These are phyloP conservation scores for Harpagus bidentatus DNA, from an alignment of 2,113 vertebrate species.

Conservation along the genomic window DNA sequence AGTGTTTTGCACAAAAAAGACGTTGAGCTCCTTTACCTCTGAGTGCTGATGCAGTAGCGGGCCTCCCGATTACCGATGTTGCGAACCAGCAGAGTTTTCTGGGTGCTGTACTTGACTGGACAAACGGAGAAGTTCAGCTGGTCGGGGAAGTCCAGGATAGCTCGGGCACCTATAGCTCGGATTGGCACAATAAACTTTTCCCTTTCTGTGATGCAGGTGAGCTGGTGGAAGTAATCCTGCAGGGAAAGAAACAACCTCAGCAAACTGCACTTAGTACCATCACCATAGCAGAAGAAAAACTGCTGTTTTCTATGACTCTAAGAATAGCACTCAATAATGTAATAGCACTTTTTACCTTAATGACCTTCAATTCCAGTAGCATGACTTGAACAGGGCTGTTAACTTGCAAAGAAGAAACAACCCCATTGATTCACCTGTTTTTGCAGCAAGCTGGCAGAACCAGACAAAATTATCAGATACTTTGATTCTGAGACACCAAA, in stretches of 20 bases:
- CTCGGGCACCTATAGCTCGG: conserved; percentile 76
- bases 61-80: conserved; percentile 80
- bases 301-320: not conserved
- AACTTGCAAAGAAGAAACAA: not conserved
- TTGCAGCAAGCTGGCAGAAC: not conserved
- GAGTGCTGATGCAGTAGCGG: conserved; percentile 71
- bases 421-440: not conserved
- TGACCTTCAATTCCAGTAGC: not conserved
- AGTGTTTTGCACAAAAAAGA: not conserved
- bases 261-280: not conserved
- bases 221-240: conserved; percentile 83
- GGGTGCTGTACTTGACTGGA: conserved; percentile 78
- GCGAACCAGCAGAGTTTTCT: conserved; percentile 78
- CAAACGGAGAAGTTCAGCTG: conserved; percentile 78
- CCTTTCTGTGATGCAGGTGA: conserved; percentile 81
- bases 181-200: conserved; percentile 83
- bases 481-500: not conserved
- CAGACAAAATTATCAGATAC: not conserved
- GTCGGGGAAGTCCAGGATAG: conserved; percentile 83
- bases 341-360: not conserved
- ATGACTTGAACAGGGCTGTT: not conserved
- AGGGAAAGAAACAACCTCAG: not conserved
- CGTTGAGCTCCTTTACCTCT: conserved; percentile 62
- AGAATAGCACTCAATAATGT: not conserved
- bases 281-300: not conserved